Conservation (phyloP, 2,113 vertebrate species). For the Nothoprocta perdicaria region DNA sequence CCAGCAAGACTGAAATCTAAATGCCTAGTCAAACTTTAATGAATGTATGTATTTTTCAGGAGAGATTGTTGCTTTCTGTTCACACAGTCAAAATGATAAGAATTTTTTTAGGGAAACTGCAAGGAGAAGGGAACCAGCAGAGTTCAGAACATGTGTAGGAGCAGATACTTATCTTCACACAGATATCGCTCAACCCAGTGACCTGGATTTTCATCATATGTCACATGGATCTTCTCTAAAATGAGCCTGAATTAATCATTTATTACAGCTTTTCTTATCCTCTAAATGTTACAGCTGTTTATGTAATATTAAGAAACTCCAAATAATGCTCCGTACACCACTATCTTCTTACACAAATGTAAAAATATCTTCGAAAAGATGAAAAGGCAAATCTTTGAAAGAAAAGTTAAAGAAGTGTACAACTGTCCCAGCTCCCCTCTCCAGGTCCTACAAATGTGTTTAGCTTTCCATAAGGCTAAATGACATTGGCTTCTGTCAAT, state of each 20-base stretch:
- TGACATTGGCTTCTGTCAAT: background rate
- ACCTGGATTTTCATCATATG: conserved; percentile 7
- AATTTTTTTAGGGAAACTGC: background rate
- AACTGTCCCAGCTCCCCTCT: background rate
- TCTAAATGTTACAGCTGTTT: background rate
- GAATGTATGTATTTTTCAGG: background rate
- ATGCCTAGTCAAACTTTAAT: background rate
- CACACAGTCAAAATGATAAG: background rate
- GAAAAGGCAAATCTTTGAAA: too few species aligned
- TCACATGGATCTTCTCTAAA: background rate
- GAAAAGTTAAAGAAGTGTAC: background rate
- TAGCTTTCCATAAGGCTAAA: background rate
- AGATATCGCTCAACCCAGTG: background rate
- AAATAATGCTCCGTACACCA: background rate
- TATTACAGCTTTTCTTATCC: background rate
- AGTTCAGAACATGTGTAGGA: background rate
- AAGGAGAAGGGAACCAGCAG: background rate
- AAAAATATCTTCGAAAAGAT: too few species aligned
- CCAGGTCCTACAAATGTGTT: background rate
- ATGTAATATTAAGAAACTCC: background rate
- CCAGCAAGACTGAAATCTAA: background rate
- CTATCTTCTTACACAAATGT: background rate
- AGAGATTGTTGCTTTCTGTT: background rate
- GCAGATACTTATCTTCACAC: background rate
- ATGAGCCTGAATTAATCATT: background rate